Base-by-base conservation (phyloP, 2,888 invertebrate species). In the Thyatira batis region DNA sequence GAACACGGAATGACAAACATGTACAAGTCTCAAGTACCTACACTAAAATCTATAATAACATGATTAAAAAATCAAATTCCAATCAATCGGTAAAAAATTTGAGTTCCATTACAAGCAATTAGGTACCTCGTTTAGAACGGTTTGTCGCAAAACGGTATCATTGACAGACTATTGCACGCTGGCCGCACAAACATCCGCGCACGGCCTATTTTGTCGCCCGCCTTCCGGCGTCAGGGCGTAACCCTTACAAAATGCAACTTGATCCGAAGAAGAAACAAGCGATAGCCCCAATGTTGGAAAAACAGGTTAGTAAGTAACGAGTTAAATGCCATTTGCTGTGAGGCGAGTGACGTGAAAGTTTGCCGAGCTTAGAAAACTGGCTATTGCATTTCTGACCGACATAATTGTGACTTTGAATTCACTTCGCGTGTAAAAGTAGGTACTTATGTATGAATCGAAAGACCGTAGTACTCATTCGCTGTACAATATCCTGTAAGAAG, bases 301-400 rank as follows among this genome's bases (percentile, higher is more conserved):
- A 83, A 85, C 83, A 73, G 76, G 85, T 82, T 82, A 39, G 39
- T 39, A 13, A 48, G 52, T 55, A 58, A 67, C 73, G 76, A 70
- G 76, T 66, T 76, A 75, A 76, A 77, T 79, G 65, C 66, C 75
- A 77, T 76, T 78, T 80, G 76, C 79, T 69, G 71, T 76, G 69
- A 77, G 69, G 10, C 13, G 65, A 71, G 67, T 69, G 71, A 67
- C 74, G 84, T 80, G 84, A 85, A 86, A 86, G 84, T 84, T 84
- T 67, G 67, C 71, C 64, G 70, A 69, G 71, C 71, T 72, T 73
- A 81, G 78, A 76, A 70, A 80, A 79, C 79, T 71, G 55, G 66
- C 70, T 65, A 69, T 63, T 74, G 69, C 68, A 70, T 71, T 75
- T 72, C 67, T 76, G 72, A 68, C 52, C 45, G 21, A 49, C 51